Evolutionary conservation across 2,797 vertebrate genomes (phyloP), one percentile per base, ranked within the genome.

Genomic region (Acanthurus leucopareius): DNA sequence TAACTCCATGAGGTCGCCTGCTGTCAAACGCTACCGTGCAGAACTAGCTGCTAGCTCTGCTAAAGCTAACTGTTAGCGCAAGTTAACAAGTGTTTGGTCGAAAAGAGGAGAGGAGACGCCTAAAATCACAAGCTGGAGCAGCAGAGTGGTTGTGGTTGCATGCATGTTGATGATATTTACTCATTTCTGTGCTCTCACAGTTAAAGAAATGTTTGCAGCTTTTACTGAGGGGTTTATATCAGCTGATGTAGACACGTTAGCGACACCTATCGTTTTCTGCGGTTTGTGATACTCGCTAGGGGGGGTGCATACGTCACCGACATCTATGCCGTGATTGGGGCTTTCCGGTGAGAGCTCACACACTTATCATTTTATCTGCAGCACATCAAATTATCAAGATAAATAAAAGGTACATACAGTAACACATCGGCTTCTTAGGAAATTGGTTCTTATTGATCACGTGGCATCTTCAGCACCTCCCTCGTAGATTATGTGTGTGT

Each of bases 11-110:
- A 83, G 82, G 77, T 85, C 77, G 15, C 56, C 54, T 73, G 45
- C 79, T 78, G 81, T 89, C 85, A 85, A 38, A 73, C 63, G 14
- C 54, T 40, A 38, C 71, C 15, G 20, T 22, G 25, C 59, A 54
- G 0, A 54, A 7, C 5, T 10, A 72, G 74, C 64, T 64, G 78
- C 49, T 77, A 79, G 81, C 86, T 53, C 22, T 22, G 64, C 35
- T 49, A 0, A n/a, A 75, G 86, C 82, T 91, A 89, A 42, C 52
- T 7, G 81, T 82, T 90, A 88, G 83, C 2, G 64, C 69, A 77
- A 82, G 47, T 69, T 32, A 38, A 28, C 40, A 7, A 7, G 19
- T 49, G 77, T 53, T 25, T 20, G 35, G 19, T 8, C 4, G 5
- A 11, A 19, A 22, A 62, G 42, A 62, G 3, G 22, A 8, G 14